phyloP scores from a whole-genome alignment of 2,113 vertebrate genomes.

The Elephantulus edwardii region DNA sequence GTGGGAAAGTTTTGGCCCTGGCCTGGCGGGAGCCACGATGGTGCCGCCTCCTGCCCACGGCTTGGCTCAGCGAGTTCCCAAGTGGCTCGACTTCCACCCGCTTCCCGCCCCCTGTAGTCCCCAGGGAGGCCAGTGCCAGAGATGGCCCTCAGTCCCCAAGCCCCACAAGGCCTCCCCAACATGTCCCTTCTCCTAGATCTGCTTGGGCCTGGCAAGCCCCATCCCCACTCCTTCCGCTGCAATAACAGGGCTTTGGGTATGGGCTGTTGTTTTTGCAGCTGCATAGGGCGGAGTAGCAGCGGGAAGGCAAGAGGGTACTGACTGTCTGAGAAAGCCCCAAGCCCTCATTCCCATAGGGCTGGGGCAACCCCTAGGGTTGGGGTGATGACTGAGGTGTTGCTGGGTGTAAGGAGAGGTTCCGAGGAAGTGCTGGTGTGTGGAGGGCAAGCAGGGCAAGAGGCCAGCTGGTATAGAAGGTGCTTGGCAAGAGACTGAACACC shows the following conservation, averaged over 20 bases:
- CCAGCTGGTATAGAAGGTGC: background rate
- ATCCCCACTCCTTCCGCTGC: slow-evolving; percentile 25
- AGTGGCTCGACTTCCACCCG: slow-evolving; percentile 72
- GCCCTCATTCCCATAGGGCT: slow-evolving; percentile 66
- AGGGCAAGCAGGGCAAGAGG: background rate
- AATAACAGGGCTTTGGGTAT: slow-evolving; percentile 61
- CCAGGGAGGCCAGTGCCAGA: slow-evolving; percentile 58
- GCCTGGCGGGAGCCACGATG: slow-evolving; percentile 65
- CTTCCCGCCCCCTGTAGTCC: slow-evolving; percentile 30
- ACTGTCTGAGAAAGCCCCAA: slow-evolving; percentile 71
- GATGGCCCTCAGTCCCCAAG: background rate
- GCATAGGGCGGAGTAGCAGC: slow-evolving; percentile 70
- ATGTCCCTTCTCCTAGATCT: background rate
- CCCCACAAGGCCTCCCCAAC: background rate
- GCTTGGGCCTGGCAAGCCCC: background rate
- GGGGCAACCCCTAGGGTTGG: background rate
- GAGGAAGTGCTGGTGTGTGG: background rate
- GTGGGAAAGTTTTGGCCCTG: slow-evolving; percentile 74
- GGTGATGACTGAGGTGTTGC: background rate
- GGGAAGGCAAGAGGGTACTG: slow-evolving; percentile 58
- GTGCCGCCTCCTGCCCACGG: slow-evolving; percentile 77
- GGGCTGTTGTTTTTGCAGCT: slow-evolving; percentile 79
- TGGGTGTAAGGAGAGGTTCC: slow-evolving; percentile 3
- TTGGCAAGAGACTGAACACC: background rate
- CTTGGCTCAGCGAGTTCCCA: slow-evolving; percentile 76